Evolutionary conservation across 2,888 invertebrate genomes (phyloP), one percentile per base, ranked within the genome.

Genomic region (Barypeithes pellucidus): DNA sequence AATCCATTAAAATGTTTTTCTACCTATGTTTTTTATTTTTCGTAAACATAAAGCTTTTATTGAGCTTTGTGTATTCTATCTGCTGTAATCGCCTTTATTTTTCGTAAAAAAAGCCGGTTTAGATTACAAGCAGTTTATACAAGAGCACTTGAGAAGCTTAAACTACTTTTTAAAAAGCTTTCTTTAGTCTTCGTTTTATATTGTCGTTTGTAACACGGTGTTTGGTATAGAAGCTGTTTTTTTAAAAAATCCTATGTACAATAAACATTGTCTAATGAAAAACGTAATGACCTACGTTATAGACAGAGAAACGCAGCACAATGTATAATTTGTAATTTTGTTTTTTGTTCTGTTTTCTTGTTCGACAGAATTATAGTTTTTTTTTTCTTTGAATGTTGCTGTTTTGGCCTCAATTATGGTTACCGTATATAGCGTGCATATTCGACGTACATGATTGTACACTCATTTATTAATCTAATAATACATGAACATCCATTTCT

Each of bases 131-230:
- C 59, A 36, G 66, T 52, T 67, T 67, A 67, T 67, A 59, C 57
- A 45, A 59, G 47, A 59, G 67, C 67, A 67, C 45, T 67, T 59
- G 59, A 67, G 67, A 45, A 67, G 67, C 67, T 67, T 67, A 45
- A 59, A 54, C 52, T 61, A 68, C 50, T 68, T 68, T 50, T 61
- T 68, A 41, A 68, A 67, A 61, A 68, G 68, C 68, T 61, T 68
- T 68, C 22, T 24, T 60, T 68, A 33, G 68, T 39, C 50, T 52
- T 50, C 50, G 20, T 68, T 61, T 61, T 52, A 68, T 68, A 61
- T 68, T 18, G 47, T 68, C 61, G 61, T 68, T 68, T 68, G 68
- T 68, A 68, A 57, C 54, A 33, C 33, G 16, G 54, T 29, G 16
- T 57, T 57, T 57, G 33, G 54, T 8, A 57, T 29, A 33, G 33